Percentiles rank a stretch among this genome's conserved stretches.
Conservation (phyloP, 2,113 vertebrate species). For the Anser cygnoides region DNA sequence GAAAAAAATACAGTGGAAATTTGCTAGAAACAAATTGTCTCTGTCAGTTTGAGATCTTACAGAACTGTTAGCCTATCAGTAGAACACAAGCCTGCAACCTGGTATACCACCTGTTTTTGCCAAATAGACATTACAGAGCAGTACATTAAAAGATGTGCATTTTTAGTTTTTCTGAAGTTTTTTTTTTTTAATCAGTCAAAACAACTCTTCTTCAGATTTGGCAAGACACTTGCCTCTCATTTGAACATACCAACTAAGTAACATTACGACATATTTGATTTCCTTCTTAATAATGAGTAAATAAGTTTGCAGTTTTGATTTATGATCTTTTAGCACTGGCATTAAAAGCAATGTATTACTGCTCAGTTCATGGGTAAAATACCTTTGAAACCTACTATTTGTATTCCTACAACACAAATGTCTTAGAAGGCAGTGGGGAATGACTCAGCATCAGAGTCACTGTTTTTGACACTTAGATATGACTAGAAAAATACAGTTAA, state of each 20-base stretch:
- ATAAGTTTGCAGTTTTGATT: neutral
- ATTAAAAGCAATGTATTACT: neutral
- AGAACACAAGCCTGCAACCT: neutral
- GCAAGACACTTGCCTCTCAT: neutral
- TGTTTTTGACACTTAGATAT: neutral
- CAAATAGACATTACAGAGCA: neutral
- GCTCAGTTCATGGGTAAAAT: neutral
- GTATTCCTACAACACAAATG: neutral
- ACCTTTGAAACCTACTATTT: neutral
- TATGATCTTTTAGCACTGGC: neutral
- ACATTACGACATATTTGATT: neutral
- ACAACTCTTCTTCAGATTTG: neutral
- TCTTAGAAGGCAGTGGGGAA: neutral
- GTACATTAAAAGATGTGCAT: neutral
- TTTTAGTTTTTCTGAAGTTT: neutral
- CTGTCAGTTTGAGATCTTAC: neutral
- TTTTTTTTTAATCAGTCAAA: neutral
- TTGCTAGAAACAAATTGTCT: neutral
- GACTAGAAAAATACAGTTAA: neutral
- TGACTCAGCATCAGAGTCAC: neutral
- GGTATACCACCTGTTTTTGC: neutral
- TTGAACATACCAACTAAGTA: neutral
- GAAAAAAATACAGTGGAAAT: neutral
- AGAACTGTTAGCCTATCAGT: neutral
- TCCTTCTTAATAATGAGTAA: neutral